Base-by-base conservation (phyloP, 2,113 vertebrate species). In the Ictalurus punctatus region DNA sequence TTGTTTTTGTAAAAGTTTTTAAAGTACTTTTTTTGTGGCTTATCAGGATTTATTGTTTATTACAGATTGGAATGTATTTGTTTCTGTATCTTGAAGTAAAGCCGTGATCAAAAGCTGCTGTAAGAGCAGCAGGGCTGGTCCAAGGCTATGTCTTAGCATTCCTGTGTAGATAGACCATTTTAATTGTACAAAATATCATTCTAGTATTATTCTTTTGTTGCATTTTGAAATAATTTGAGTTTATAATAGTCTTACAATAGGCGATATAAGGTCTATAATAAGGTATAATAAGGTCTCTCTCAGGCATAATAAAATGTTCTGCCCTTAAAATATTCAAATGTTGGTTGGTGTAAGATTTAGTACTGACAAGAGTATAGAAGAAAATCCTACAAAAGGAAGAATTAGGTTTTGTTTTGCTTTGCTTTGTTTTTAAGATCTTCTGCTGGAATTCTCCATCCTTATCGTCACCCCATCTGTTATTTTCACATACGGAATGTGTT, bases 31-130 rank as follows among this genome's bases (percentile, higher is more conserved):
- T 21, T 73, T 48, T 25, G 23, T n/a, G 44, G 13, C 44, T 79
- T 79, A 79, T 79, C 76, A 52, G 76, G 76, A 79, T 79, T 79
- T 79, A 79, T 52, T n/a, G 44, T 52, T 79, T 79, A n/a, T 79
- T 54, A 52, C 44, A 7, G 44, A 52, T n/a, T 13, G 44, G 76
- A 52, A 54, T 1, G 3, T 54, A 14, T 52, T 79, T 52, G 76
- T 25, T 52, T 78, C 16, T 78, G 44, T 78, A 48, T 78, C 52
- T 40, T 40, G 25, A 48, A 13, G 19, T 76, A 76, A 76, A 44
- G 40, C 21, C 21, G 0, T 25, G 21, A 76, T 78, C 13, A 48
- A 78, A 78, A 48, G 40, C 40, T 27, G 23, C 23, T 78, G 23
- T 10, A 76, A 34, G 40, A 25, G 30, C 69, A 73, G 69, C 69